phyloP scores from a whole-genome alignment of 2,113 vertebrate species.

The Neodon shergylaensis region DNA sequence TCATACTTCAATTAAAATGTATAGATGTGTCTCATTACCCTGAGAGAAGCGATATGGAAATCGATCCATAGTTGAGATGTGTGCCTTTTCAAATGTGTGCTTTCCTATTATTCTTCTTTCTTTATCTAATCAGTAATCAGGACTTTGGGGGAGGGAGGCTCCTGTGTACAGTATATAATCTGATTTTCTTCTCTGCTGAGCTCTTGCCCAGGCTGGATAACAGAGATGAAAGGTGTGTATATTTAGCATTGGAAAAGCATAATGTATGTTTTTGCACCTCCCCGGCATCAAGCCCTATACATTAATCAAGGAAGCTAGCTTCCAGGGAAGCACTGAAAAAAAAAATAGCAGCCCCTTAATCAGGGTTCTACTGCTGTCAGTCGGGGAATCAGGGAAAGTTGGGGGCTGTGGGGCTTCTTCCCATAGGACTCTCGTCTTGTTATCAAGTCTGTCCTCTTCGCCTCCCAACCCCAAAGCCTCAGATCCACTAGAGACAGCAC shows the following conservation, averaged over 20 bases:
- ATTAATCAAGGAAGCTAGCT: conserved; percentile 46
- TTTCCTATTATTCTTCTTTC: conserved; percentile 54
- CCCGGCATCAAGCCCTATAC: neutral
- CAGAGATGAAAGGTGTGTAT: conserved; percentile 64
- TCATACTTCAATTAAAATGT: conserved; percentile 83
- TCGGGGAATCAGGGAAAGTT: neutral
- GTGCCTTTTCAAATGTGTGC: conserved; percentile 68
- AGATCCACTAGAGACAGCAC: neutral
- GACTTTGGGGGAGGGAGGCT: conserved; percentile 75
- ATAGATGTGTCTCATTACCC: conserved; percentile 77
- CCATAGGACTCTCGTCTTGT: neutral
- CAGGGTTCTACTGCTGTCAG: neutral
- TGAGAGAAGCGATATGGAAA: conserved; percentile 81
- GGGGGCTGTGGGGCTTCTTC: too few species aligned
- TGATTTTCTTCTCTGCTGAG: conserved; percentile 75
- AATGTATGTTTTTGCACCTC: conserved; percentile 50
- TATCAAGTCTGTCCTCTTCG: neutral
- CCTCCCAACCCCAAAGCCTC: neutral
- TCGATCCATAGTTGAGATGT: conserved; percentile 74
- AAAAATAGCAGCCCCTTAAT: neutral
- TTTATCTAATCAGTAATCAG: conserved; percentile 80
- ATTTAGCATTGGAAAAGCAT: conserved; percentile 65
- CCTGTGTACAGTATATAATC: conserved; percentile 75
- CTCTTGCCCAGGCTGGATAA: conserved; percentile 71
- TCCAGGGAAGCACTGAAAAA: neutral